Percentiles rank a stretch among this genome's conserved stretches.
Conservation (phyloP, 2,888 invertebrate genomes). For the Tanypteryx hageni region DNA sequence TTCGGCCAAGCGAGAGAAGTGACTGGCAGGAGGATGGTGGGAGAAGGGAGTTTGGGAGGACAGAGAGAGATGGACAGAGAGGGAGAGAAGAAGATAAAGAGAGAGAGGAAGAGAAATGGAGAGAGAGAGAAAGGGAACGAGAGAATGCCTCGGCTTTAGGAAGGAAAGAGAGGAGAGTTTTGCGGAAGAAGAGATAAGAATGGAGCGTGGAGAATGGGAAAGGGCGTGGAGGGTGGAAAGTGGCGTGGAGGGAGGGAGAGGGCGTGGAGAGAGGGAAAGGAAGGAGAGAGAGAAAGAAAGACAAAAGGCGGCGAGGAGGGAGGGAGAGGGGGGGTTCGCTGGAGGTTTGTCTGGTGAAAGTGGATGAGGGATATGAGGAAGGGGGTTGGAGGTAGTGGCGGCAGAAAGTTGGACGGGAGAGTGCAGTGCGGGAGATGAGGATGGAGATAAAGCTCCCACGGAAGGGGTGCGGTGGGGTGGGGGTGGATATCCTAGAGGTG, state of each 20-base stretch:
- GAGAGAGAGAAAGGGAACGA: neutral
- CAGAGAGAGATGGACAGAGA: neutral
- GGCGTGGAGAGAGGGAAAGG: neutral
- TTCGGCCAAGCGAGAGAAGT: neutral
- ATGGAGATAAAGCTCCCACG: too few species aligned
- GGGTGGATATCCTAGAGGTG: neutral
- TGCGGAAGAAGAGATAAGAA: slow-evolving; percentile 1
- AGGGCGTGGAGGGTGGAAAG: neutral
- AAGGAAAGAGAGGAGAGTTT: neutral
- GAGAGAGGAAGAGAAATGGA: neutral
- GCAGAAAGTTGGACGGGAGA: too few species aligned
- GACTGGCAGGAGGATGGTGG: neutral
- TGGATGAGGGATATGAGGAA: too few species aligned
- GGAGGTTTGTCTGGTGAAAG: neutral
- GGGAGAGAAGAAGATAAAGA: neutral
- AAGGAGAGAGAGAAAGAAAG: neutral
- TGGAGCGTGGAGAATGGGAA: neutral
- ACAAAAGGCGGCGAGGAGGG: neutral
- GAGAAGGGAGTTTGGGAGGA: neutral
- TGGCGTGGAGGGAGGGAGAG: too few species aligned
- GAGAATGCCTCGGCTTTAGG: neutral
- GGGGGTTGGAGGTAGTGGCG: too few species aligned
- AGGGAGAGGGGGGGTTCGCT: neutral
- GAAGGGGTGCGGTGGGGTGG: neutral
- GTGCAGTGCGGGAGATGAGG: too few species aligned